These are phyloP conservation scores for Syngnathus floridae DNA, from an alignment of 2,113 vertebrate species.

Conservation along the genomic window DNA sequence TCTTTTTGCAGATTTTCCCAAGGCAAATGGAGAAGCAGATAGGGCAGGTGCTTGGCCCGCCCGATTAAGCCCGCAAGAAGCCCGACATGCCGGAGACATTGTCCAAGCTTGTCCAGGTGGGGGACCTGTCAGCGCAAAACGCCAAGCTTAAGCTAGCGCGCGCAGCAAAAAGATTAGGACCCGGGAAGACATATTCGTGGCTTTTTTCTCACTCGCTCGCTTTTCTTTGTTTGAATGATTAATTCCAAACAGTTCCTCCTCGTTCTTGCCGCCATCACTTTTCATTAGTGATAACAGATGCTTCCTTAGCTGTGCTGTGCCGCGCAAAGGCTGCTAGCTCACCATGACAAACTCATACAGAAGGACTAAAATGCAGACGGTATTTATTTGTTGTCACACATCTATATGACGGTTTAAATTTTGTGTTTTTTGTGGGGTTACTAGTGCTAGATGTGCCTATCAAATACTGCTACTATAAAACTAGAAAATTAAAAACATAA, in stretches of 20 bases:
- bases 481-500: neutral
- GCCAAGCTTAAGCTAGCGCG: slow-evolving; percentile 63
- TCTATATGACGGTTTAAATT: neutral
- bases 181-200: slow-evolving; percentile 57
- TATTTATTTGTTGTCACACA: neutral
- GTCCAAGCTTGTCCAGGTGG: slow-evolving; percentile 82
- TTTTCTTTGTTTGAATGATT: slow-evolving; percentile 60
- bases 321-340: neutral
- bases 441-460: neutral
- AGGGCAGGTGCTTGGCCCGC: slow-evolving; percentile 76
- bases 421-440: no score
- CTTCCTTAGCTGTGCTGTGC: neutral
- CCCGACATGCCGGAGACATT: slow-evolving; percentile 74
- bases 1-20: slow-evolving; percentile 71
- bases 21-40: slow-evolving; percentile 73
- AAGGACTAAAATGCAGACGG: neutral
- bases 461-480: neutral
- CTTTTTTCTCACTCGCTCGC: slow-evolving; percentile 13
- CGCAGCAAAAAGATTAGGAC: slow-evolving; percentile 73
- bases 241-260: slow-evolving; percentile 57
- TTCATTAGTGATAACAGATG: slow-evolving; percentile 20
- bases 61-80: slow-evolving; percentile 74
- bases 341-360: neutral
- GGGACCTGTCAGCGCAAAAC: slow-evolving; percentile 77
- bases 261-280: slow-evolving; percentile 44